Evolutionary conservation across 2,888 invertebrate genomes (phyloP).

Genomic region (Thecocarcelia acutangulata): DNA sequence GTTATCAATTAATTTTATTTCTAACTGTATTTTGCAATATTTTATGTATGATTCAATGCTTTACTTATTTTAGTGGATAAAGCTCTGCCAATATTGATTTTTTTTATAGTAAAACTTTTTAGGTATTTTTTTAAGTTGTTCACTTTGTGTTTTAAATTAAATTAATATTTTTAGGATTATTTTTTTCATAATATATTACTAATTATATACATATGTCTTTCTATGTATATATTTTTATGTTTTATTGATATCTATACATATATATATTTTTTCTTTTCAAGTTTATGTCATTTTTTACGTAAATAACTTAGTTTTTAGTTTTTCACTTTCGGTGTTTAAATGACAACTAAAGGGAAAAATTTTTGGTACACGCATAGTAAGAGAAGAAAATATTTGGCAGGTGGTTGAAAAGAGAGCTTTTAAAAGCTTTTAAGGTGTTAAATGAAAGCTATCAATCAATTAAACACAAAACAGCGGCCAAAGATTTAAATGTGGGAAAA

Average conservation of each 20-base stretch:
- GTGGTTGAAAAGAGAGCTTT: conserved; percentile 67
- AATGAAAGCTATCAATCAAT: conserved; percentile 29
- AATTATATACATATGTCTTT: conserved; percentile 4
- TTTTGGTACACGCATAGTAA: conserved; percentile 49
- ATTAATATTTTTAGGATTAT: neutral
- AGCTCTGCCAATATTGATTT: conserved; percentile 42
- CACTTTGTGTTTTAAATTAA: conserved; percentile 3
- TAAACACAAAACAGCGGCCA: conserved; percentile 5
- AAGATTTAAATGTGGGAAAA: neutral
- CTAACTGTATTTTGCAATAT: neutral
- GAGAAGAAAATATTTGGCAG: conserved; percentile 52
- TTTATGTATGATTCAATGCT: conserved; percentile 4
- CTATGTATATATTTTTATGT: conserved; percentile 23
- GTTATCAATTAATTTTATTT: neutral
- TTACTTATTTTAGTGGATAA: neutral
- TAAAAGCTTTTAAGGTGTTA: conserved; percentile 45
- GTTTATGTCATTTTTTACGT: conserved; percentile 49
- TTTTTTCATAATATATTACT: conserved; percentile 22
- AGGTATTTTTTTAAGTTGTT: neutral
- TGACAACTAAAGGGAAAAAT: conserved; percentile 65
- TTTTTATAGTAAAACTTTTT: conserved; percentile 20
- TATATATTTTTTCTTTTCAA: conserved; percentile 54
- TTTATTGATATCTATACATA: conserved; percentile 46
- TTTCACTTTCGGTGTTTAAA: conserved; percentile 67
- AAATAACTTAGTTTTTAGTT: conserved; percentile 38